A percentile compares a stretch with the other conserved stretches of the same genome.
phyloP scores from a whole-genome alignment of 2,797 vertebrate species.

The Iguana delicatissima region DNA sequence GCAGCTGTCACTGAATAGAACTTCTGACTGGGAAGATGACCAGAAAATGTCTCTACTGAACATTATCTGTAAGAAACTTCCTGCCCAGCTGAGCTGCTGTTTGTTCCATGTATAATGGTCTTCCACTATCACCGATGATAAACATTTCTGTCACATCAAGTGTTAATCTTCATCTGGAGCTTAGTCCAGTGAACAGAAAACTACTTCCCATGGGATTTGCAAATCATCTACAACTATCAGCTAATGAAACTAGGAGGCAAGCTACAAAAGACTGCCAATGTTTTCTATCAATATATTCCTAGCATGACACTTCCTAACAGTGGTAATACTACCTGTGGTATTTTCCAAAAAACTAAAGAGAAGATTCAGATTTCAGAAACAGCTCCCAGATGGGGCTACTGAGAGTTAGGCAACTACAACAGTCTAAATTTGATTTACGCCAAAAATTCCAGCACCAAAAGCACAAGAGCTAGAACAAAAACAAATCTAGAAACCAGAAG shows the following conservation, averaged over 20 bases:
- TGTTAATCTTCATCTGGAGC: not conserved
- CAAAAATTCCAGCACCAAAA: too few species aligned
- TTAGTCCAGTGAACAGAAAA: slow-evolving; percentile 29
- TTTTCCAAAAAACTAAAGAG: not conserved
- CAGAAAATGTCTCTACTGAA: slow-evolving; percentile 73
- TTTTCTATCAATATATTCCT: not conserved
- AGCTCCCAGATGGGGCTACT: slow-evolving; percentile 24
- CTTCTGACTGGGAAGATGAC: slow-evolving; percentile 72
- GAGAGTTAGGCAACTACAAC: slow-evolving; percentile 44
- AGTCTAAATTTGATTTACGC: slow-evolving; percentile 40
- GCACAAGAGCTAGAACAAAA: not conserved
- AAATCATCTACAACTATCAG: slow-evolving; percentile 37
- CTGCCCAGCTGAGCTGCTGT: slow-evolving; percentile 71
- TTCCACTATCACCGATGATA: slow-evolving; percentile 40
- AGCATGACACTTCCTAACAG: accelerated
- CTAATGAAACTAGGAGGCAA: not conserved
- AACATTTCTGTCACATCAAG: slow-evolving; percentile 48
- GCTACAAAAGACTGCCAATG: slow-evolving; percentile 2
- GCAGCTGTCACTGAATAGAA: slow-evolving; percentile 71
- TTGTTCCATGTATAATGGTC: slow-evolving; percentile 17
- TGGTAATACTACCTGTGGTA: not conserved
- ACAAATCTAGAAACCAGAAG: slow-evolving; percentile 44
- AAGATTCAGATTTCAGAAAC: not conserved
- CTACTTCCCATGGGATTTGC: slow-evolving; percentile 8
- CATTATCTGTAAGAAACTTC: slow-evolving; percentile 62